These are phyloP conservation scores for Petrolisthes manimaculis DNA, from an alignment of 2,888 invertebrate species.

Conservation along the genomic window DNA sequence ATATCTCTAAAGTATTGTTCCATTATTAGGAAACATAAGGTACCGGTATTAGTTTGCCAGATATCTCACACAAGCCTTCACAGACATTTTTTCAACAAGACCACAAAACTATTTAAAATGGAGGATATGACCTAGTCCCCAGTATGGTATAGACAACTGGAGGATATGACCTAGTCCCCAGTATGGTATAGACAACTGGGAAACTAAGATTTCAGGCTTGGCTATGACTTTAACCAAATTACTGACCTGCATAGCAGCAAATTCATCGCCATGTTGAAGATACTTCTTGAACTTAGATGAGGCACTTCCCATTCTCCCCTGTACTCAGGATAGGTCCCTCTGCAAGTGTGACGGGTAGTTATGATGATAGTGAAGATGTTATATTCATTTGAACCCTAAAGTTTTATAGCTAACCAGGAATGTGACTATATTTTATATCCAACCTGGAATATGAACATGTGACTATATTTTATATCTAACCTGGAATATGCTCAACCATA, in stretches of 20 bases:
- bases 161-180: not conserved
- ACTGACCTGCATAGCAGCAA: conserved; percentile 76
- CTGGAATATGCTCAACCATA: no score
- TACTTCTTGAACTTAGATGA: conserved; percentile 80
- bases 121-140: not conserved
- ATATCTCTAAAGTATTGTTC: no score
- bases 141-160: not conserved
- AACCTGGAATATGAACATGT: no score
- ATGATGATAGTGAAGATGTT: no score
- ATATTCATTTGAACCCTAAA: no score
- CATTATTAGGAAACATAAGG: no score
- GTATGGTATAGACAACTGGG: not conserved
- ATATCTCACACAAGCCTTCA: not conserved
- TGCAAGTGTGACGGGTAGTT: conserved; percentile 26
- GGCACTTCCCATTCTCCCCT: conserved; percentile 76
- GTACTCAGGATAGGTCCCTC: conserved; percentile 35
- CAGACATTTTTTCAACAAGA: not conserved
- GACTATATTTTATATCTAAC: no score
- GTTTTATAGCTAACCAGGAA: no score
- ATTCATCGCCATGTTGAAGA: conserved; percentile 79
- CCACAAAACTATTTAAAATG: not conserved
- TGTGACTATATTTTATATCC: no score
- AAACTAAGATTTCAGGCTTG: no score
- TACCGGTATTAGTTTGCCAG: no score
- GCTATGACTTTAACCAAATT: no score